Conservation (phyloP, 2,888 invertebrate species). For the Harmothoe impar region DNA sequence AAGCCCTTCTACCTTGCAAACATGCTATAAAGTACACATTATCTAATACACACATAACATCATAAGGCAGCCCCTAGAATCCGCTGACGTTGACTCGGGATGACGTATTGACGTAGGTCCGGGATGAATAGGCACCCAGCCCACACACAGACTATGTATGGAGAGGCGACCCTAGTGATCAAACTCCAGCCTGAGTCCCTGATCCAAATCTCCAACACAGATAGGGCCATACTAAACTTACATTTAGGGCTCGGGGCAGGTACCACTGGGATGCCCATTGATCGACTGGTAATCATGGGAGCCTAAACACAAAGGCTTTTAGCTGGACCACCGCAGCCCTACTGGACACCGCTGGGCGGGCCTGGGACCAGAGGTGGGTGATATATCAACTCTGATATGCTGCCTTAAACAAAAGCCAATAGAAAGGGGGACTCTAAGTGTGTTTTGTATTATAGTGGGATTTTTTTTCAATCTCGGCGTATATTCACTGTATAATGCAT, state of each 20-base stretch:
- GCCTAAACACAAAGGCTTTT: conserved; percentile 28
- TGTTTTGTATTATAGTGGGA: not conserved
- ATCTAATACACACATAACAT: not conserved
- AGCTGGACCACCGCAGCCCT: not conserved
- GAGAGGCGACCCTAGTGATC: conserved; percentile 11
- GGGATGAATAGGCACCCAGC: not conserved
- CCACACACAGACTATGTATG: conserved; percentile 11
- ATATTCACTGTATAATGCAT: not conserved
- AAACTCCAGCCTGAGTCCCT: not conserved
- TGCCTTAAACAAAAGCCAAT: conserved; percentile 29
- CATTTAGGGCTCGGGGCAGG: not conserved
- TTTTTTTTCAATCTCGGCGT: not conserved
- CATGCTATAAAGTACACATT: too few species aligned
- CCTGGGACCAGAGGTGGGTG: not conserved
- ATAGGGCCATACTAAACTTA: not conserved
- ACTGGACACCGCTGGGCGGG: not conserved
- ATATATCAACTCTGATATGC: conserved; percentile 13
- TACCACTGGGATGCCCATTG: not conserved
- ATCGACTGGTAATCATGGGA: conserved; percentile 1
- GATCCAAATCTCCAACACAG: not conserved
- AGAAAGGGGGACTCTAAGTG: not conserved
- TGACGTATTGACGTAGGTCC: not conserved
- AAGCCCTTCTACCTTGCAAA: too few species aligned
- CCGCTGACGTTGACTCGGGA: not conserved
- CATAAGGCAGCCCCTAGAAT: not conserved